phyloP scores from a whole-genome alignment of 2,888 invertebrate species.

The Cephonodes hylas region DNA sequence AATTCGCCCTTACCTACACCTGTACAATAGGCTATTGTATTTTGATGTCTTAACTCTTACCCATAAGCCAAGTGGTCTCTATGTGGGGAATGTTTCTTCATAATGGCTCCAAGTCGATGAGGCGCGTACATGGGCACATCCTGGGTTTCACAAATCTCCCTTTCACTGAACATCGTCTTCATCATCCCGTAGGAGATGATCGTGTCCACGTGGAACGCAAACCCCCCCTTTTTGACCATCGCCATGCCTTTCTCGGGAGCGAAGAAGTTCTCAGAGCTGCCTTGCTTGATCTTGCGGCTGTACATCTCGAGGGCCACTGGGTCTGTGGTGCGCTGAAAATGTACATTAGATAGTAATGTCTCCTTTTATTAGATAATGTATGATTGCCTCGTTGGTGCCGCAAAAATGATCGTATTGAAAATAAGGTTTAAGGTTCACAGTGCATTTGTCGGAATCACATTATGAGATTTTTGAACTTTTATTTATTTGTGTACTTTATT shows the following conservation, averaged over 20 bases:
- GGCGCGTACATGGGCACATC: conserved; percentile 83
- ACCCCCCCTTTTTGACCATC: conserved; percentile 83
- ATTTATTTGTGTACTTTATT: too few relatives aligned
- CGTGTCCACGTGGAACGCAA: conserved; percentile 86
- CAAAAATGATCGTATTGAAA: too few relatives aligned
- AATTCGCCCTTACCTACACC: too few relatives aligned
- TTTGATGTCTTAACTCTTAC: conserved; percentile 51
- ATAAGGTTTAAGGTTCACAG: too few relatives aligned
- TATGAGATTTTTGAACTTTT: too few relatives aligned
- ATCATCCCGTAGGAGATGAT: conserved; percentile 86
- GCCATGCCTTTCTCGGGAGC: conserved; percentile 79
- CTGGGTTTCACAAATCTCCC: conserved; percentile 84
- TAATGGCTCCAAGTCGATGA: conserved; percentile 78
- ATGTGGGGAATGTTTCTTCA: conserved; percentile 83
- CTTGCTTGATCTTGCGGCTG: conserved; percentile 76
- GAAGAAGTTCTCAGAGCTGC: conserved; percentile 67
- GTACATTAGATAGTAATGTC: background rate
- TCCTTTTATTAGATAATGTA: too few relatives aligned
- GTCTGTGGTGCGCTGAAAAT: conserved; percentile 83
- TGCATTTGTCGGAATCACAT: too few relatives aligned
- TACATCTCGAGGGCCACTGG: conserved; percentile 81
- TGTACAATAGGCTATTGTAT: too few relatives aligned
- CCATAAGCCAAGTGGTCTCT: conserved; percentile 82
- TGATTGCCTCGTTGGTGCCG: too few relatives aligned
- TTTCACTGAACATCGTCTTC: conserved; percentile 82